A percentile compares a stretch with the other conserved stretches of the same genome.
Evolutionary conservation across 2,888 invertebrate species (phyloP).

Genomic region (Melanostoma mellinum): DNA sequence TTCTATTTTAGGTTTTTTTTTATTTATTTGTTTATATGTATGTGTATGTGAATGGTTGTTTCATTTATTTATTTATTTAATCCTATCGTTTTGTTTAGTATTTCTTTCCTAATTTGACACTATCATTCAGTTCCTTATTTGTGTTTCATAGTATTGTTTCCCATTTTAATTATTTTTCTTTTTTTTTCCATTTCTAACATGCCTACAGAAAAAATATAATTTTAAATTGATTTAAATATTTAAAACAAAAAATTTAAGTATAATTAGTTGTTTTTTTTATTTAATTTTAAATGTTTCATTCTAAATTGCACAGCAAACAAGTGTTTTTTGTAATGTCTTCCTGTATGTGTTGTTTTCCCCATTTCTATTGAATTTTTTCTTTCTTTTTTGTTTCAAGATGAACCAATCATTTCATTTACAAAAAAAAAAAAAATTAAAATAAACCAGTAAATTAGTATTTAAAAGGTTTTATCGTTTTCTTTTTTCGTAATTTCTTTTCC

Average conservation of each 20-base stretch:
- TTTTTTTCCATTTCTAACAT: conserved; percentile 14
- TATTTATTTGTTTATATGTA: conserved; percentile 36
- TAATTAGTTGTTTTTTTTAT: conserved; percentile 5
- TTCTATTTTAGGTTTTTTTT: conserved; percentile 1
- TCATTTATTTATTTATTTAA: conserved; percentile 34
- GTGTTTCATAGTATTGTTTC: conserved; percentile 46
- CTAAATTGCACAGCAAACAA: conserved; percentile 69
- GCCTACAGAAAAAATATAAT: conserved; percentile 43
- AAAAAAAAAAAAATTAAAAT: conserved; percentile 29
- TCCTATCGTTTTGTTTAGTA: conserved; percentile 48
- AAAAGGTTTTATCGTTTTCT: conserved; percentile 4
- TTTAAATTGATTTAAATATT: conserved; percentile 28
- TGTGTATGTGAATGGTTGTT: conserved; percentile 42
- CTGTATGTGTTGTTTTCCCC: conserved; percentile 29
- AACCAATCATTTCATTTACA: conserved; percentile 33
- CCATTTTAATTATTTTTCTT: conserved; percentile 31
- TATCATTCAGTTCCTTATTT: conserved; percentile 68
- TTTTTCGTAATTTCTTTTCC: conserved; percentile 17
- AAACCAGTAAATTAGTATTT: conserved; percentile 21
- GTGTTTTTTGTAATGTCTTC: conserved; percentile 60
- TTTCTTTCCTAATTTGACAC: conserved; percentile 67
- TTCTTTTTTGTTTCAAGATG: conserved; percentile 2
- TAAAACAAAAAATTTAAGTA: neutral
- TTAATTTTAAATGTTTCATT: conserved; percentile 43
- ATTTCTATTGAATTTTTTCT: conserved; percentile 9